phyloP scores from a whole-genome alignment of 2,888 invertebrate genomes.

The Acrobasis consociella region DNA sequence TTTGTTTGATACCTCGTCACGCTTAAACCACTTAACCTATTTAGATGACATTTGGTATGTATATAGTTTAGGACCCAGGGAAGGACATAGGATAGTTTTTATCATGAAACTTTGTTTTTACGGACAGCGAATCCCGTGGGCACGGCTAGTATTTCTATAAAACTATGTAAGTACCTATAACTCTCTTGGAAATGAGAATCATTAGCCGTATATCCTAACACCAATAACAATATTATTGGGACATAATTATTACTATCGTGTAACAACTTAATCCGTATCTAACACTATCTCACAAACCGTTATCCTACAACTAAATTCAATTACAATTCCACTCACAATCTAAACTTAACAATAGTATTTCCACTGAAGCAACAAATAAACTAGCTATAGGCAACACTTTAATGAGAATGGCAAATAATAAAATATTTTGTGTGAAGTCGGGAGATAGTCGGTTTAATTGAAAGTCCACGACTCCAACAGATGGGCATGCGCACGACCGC shows the following conservation, averaged over 20 bases:
- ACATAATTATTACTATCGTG: neutral
- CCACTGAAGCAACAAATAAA: slow-evolving; percentile 3
- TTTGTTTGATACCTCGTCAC: no score
- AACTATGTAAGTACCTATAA: no score
- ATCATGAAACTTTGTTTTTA: no score
- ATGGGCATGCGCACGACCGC: slow-evolving; percentile 11
- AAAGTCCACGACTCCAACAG: slow-evolving; percentile 15
- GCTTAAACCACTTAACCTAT: no score
- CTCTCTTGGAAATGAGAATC: no score
- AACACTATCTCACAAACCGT: neutral
- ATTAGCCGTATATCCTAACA: neutral
- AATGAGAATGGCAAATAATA: slow-evolving; percentile 14
- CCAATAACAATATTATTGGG: neutral
- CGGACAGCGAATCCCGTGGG: no score
- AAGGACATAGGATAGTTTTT: no score
- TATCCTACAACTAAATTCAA: slow-evolving; percentile 1
- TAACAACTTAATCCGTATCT: neutral
- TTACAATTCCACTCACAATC: neutral
- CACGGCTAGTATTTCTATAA: no score
- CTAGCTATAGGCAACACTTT: slow-evolving; percentile 3
- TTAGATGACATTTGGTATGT: no score
- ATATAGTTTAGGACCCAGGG: no score
- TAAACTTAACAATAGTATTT: neutral
- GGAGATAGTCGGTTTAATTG: slow-evolving; percentile 18
- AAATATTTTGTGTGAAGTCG: slow-evolving; percentile 10